Evolutionary conservation across 53 echinoderm and acorn worm genomes (phyloP).

Genomic region (Henricia sp.): DNA sequence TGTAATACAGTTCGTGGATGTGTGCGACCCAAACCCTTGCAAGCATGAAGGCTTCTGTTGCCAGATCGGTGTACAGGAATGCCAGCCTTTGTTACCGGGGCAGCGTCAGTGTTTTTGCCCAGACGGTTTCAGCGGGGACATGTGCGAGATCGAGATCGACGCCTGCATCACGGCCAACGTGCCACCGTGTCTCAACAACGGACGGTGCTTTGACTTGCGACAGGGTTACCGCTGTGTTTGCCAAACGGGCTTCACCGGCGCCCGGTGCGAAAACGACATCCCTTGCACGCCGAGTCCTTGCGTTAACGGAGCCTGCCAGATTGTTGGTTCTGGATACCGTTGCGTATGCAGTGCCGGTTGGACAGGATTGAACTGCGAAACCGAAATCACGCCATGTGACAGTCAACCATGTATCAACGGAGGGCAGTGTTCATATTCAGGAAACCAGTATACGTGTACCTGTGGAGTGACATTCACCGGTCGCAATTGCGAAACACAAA

Average conservation of each 20-base stretch:
- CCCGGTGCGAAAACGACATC: slow-evolving; percentile 65
- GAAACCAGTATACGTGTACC: slow-evolving; percentile 29
- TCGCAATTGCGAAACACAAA: slow-evolving; percentile 68
- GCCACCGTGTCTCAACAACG: slow-evolving; percentile 74
- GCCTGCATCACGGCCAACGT: slow-evolving; percentile 52
- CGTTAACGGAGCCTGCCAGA: slow-evolving; percentile 65
- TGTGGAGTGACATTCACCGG: slow-evolving; percentile 55
- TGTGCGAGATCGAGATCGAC: slow-evolving; percentile 71
- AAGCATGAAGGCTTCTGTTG: slow-evolving; percentile 88
- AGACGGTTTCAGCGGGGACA: slow-evolving; percentile 64
- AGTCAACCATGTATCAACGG: slow-evolving; percentile 67
- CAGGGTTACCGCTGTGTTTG: slow-evolving; percentile 58
- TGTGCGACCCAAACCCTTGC: slow-evolving; percentile 91
- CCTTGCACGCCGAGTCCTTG: slow-evolving; percentile 75
- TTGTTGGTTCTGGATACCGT: slow-evolving; percentile 55
- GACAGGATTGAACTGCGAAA: slow-evolving; percentile 58
- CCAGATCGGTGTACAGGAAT: slow-evolving; percentile 62
- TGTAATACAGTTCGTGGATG: slow-evolving; percentile 65
- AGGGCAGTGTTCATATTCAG: slow-evolving; percentile 52
- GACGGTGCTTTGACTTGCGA: slow-evolving; percentile 60
- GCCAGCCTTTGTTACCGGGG: slow-evolving; percentile 63
- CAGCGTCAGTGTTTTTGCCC: slow-evolving; percentile 65
- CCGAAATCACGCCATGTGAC: slow-evolving; percentile 59
- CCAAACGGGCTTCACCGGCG: slow-evolving; percentile 57
- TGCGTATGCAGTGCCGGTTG: slow-evolving; percentile 65